Conservation (phyloP, 1,140 invertebrate genomes). For the Hyposmocoma kahamanoa region DNA sequence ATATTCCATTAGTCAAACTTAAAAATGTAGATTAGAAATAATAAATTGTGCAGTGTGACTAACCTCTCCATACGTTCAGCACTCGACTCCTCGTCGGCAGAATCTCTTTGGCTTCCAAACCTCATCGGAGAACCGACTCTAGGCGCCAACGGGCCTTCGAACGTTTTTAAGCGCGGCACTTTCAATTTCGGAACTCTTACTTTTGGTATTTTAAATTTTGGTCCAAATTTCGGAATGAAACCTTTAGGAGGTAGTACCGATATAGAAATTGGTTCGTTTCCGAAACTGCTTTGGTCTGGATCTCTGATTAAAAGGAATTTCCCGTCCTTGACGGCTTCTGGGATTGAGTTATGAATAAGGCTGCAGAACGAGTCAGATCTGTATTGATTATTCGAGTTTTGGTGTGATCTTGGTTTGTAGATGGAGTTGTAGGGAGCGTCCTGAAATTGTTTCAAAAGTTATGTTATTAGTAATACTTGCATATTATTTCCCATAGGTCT, state of each 20-base stretch:
- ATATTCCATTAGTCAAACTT: too few species aligned
- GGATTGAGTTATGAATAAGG: slow-evolving; percentile 51
- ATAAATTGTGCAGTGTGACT: too few species aligned
- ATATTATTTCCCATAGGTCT: too few species aligned
- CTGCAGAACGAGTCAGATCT: slow-evolving; percentile 50
- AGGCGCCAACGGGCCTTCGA: slow-evolving; percentile 15
- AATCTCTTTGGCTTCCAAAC: slow-evolving; percentile 19
- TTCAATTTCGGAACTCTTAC: slow-evolving; percentile 37
- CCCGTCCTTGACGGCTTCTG: slow-evolving; percentile 47
- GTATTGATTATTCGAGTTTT: neutral
- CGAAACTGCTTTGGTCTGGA: slow-evolving; percentile 33
- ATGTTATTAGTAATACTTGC: neutral
- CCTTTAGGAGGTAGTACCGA: slow-evolving; percentile 39
- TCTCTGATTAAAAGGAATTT: slow-evolving; percentile 34
- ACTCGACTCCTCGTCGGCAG: slow-evolving; percentile 50
- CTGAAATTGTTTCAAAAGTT: neutral
- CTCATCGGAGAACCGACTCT: slow-evolving; percentile 31
- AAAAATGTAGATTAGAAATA: too few species aligned
- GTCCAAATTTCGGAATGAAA: slow-evolving; percentile 33
- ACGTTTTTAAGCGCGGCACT: slow-evolving; percentile 18
- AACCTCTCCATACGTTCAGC: slow-evolving; percentile 57
- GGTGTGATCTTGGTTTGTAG: neutral
- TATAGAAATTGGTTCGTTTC: slow-evolving; percentile 34
- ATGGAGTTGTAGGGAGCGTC: neutral
- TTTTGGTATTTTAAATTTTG: slow-evolving; percentile 33